phyloP scores from a whole-genome alignment of 2,888 invertebrate genomes.

The Drymonia ruficornis region DNA sequence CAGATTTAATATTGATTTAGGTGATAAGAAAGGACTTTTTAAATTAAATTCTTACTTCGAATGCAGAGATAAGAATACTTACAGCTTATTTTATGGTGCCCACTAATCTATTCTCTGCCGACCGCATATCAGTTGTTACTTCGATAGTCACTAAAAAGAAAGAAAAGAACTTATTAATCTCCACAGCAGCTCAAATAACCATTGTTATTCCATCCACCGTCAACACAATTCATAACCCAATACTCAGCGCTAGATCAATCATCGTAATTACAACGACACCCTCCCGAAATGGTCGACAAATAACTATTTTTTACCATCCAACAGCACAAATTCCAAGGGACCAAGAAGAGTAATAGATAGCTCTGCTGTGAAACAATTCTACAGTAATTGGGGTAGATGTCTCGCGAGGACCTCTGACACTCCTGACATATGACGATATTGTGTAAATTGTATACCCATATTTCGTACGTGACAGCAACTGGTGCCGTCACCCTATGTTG shows the following conservation, averaged over 20 bases:
- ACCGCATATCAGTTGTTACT: no score
- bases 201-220: background rate
- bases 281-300: slow-evolving; percentile 32
- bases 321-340: slow-evolving; percentile 63
- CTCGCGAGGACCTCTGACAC: slow-evolving; percentile 65
- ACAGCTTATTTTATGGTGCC: no score
- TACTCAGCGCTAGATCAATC: slow-evolving; percentile 50
- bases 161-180: background rate
- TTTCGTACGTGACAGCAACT: slow-evolving; percentile 57
- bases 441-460: slow-evolving; percentile 72
- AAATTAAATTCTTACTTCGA: no score
- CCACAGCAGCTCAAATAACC: background rate
- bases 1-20: no score
- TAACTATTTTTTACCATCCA: slow-evolving; percentile 65
- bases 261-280: slow-evolving; percentile 58
- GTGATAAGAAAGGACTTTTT: no score
- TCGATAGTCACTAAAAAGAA: background rate
- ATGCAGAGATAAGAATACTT: no score
- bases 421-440: slow-evolving; percentile 76
- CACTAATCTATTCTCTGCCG: no score
- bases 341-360: slow-evolving; percentile 73
- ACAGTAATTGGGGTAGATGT: slow-evolving; percentile 74
- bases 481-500: slow-evolving; percentile 38
- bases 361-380: slow-evolving; percentile 69
- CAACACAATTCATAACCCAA: slow-evolving; percentile 27